A percentile compares a stretch with the other conserved stretches of the same genome.
phyloP scores from a whole-genome alignment of 1,140 invertebrate genomes.

The Caerostris darwini region DNA sequence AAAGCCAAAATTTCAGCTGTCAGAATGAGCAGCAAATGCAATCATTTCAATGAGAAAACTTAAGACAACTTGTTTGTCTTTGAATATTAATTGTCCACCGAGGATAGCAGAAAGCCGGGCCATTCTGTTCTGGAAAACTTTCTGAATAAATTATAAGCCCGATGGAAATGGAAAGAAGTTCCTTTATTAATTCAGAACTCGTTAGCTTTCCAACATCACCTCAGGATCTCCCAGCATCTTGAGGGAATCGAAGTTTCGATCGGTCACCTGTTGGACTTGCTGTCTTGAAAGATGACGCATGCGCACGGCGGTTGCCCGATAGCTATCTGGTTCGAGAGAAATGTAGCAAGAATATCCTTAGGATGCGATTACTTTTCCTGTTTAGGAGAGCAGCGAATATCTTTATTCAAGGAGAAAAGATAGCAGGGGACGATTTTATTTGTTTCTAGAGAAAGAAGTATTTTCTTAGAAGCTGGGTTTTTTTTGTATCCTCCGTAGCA shows the following conservation, averaged over 20 bases:
- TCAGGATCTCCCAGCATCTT: background rate
- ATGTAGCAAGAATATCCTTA: background rate
- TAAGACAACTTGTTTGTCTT: constrained; percentile 20
- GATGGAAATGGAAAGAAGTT: constrained; percentile 13
- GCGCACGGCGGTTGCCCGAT: background rate
- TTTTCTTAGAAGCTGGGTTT: background rate
- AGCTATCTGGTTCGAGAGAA: background rate
- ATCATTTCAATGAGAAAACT: background rate
- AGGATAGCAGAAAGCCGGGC: background rate
- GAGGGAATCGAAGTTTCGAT: constrained; percentile 65
- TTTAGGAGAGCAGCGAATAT: background rate
- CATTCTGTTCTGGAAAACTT: constrained; percentile 1
- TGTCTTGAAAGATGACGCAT: background rate
- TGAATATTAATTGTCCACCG: constrained; percentile 40
- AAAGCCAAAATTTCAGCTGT: background rate
- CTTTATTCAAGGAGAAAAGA: background rate
- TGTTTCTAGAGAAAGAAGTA: background rate
- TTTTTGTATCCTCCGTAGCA: background rate
- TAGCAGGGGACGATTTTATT: background rate
- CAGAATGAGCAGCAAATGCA: background rate
- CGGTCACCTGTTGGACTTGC: constrained; percentile 50
- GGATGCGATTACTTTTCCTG: constrained; percentile 1
- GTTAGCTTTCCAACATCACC: constrained; percentile 28
- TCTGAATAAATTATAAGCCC: constrained; percentile 35
- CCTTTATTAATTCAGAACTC: constrained; percentile 52